These are phyloP conservation scores for Dasypus novemcinctus DNA, from an alignment of 2,113 vertebrate species.

Conservation along the genomic window DNA sequence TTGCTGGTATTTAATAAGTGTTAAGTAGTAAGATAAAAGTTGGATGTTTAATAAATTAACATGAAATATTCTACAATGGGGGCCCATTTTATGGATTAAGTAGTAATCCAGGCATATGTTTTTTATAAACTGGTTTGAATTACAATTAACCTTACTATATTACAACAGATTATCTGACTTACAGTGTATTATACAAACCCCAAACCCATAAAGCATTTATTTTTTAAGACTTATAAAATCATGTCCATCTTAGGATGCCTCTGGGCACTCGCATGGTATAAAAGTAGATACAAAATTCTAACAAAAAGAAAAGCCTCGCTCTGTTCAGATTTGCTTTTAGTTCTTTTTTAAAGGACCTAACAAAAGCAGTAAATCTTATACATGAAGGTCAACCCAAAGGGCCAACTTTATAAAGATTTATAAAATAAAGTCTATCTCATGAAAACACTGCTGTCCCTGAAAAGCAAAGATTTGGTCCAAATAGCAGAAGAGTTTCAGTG, in stretches of 20 bases:
- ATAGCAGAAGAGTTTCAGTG: conserved; percentile 5
- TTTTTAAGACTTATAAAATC: conserved; percentile 77
- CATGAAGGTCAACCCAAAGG: conserved; percentile 66
- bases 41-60: conserved; percentile 48
- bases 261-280: conserved; percentile 41
- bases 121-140: conserved; percentile 63
- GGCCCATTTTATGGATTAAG: conserved; percentile 65
- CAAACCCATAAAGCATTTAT: conserved; percentile 71
- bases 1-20: background rate
- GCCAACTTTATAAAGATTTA: conserved; percentile 62
- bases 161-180: conserved; percentile 58
- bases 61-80: conserved; percentile 50
- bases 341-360: conserved; percentile 68
- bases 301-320: conserved; percentile 66
- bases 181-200: conserved; percentile 55
- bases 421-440: conserved; percentile 61
- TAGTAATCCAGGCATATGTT: conserved; percentile 53
- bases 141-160: conserved; percentile 67
- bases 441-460: conserved; percentile 56
- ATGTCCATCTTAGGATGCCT: conserved; percentile 68
- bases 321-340: conserved; percentile 67
- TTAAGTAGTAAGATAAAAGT: conserved; percentile 42
- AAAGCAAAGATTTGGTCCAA: conserved; percentile 53
- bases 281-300: conserved; percentile 69
- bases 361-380: conserved; percentile 69